These are phyloP conservation scores for Amblyraja radiata DNA, from an alignment of 2,797 vertebrate species.

Conservation along the genomic window DNA sequence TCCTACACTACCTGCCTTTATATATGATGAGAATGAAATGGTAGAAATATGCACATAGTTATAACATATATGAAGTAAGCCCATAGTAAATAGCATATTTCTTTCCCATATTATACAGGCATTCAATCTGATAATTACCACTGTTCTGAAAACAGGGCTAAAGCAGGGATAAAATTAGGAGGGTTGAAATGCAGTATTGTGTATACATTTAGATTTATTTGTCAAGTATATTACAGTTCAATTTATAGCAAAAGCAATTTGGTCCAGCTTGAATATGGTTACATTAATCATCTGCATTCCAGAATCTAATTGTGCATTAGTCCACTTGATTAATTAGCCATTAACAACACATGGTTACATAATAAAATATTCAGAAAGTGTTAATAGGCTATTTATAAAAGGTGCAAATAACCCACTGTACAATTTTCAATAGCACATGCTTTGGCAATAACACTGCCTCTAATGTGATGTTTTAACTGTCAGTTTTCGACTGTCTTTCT, in stretches of 20 bases:
- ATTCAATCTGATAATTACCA: background rate
- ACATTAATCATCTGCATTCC: background rate
- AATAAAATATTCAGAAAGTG: constrained; percentile 19
- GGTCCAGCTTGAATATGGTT: background rate
- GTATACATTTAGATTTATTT: background rate
- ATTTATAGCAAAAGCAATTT: background rate
- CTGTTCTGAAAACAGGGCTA: background rate
- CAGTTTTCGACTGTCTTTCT: background rate
- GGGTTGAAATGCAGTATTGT: background rate
- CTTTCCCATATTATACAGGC: background rate
- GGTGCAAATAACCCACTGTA: constrained; percentile 5
- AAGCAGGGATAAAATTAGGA: background rate
- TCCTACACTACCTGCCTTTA: background rate
- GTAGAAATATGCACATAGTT: background rate
- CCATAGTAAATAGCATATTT: background rate
- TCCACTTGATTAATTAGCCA: constrained; percentile 14
- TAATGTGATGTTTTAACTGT: constrained; percentile 16
- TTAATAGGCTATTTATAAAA: constrained; percentile 18
- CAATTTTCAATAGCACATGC: background rate
- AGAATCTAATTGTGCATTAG: background rate
- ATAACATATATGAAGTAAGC: background rate
- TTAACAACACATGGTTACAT: constrained; percentile 18
- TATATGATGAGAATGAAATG: background rate
- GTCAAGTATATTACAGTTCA: background rate
- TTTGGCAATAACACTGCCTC: background rate